A percentile compares a stretch with the other conserved stretches of the same genome.
Conservation (phyloP, 2,888 invertebrate genomes). For the Stramonita haemastoma region DNA sequence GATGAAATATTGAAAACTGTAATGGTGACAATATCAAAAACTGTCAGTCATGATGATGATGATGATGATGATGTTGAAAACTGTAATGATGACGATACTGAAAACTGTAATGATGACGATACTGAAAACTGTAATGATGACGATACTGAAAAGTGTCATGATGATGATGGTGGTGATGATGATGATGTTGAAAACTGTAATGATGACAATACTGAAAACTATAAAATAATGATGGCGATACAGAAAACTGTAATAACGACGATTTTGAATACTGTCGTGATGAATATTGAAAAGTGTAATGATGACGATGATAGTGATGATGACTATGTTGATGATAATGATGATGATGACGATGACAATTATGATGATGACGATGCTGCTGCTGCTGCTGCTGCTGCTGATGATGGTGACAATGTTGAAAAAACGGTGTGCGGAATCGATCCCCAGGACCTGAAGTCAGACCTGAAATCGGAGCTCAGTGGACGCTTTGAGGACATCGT, state of each 20-base stretch:
- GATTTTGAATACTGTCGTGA: background rate
- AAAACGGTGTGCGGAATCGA: background rate
- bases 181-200: background rate
- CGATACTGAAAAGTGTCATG: background rate
- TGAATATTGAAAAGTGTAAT: background rate
- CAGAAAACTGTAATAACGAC: too few relatives aligned
- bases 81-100: too few relatives aligned
- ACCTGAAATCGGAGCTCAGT: slow-evolving; percentile 84
- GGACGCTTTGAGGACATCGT: slow-evolving; percentile 91
- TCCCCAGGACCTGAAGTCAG: slow-evolving; percentile 65
- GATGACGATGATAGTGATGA: background rate
- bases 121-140: too few relatives aligned
- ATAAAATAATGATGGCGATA: background rate
- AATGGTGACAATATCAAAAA: too few relatives aligned
- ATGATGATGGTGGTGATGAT: too few relatives aligned
- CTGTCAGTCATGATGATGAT: too few relatives aligned
- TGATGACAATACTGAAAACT: background rate
- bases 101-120: background rate
- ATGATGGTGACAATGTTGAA: background rate
- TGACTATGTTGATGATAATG: too few relatives aligned
- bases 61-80: too few relatives aligned
- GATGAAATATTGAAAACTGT: too few relatives aligned
- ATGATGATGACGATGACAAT: too few relatives aligned
- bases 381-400: background rate
- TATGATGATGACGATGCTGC: too few relatives aligned